phyloP scores from a whole-genome alignment of 37 sponge, comb jelly and placozoan genomes.

The Tethya wilhelma region DNA sequence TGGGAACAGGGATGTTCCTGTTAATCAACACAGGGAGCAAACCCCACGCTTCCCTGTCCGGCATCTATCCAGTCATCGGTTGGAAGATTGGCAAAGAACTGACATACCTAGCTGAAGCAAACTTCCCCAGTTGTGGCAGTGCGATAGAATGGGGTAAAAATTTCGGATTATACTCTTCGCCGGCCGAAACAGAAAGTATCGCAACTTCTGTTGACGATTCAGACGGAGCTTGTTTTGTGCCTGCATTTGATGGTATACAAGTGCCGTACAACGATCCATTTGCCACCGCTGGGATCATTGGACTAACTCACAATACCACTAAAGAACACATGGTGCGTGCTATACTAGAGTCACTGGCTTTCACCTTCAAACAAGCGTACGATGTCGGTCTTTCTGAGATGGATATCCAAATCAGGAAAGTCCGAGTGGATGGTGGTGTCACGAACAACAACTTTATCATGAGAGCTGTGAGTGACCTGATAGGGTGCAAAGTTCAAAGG shows the following conservation, averaged over 20 bases:
- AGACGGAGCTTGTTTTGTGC: slow-evolving; percentile 83
- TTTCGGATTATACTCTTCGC: slow-evolving; percentile 69
- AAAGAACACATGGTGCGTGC: slow-evolving; percentile 79
- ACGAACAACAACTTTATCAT: slow-evolving; percentile 67
- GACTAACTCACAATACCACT: slow-evolving; percentile 66
- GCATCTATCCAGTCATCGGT: slow-evolving; percentile 89
- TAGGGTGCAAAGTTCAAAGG: slow-evolving; percentile 41
- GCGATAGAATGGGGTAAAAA: slow-evolving; percentile 90
- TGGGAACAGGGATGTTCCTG: slow-evolving; percentile 92
- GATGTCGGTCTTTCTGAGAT: slow-evolving; percentile 44
- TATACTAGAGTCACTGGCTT: slow-evolving; percentile 86
- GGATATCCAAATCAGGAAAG: slow-evolving; percentile 3
- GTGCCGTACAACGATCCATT: slow-evolving; percentile 84
- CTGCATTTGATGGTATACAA: slow-evolving; percentile 88
- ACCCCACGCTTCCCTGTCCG: slow-evolving; percentile 81
- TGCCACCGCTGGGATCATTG: slow-evolving; percentile 70
- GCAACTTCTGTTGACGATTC: slow-evolving; percentile 61
- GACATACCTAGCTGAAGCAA: slow-evolving; percentile 84
- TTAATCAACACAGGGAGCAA: slow-evolving; percentile 78
- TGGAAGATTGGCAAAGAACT: slow-evolving; percentile 89
- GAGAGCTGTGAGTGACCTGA: slow-evolving; percentile 59
- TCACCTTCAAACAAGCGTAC: slow-evolving; percentile 62
- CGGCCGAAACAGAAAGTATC: slow-evolving; percentile 61
- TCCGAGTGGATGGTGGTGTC: slow-evolving; percentile 88
- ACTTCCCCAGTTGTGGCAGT: slow-evolving; percentile 86